Evolutionary conservation across 2,797 vertebrate species (phyloP).

Genomic region (Hafferia zeledoni): DNA sequence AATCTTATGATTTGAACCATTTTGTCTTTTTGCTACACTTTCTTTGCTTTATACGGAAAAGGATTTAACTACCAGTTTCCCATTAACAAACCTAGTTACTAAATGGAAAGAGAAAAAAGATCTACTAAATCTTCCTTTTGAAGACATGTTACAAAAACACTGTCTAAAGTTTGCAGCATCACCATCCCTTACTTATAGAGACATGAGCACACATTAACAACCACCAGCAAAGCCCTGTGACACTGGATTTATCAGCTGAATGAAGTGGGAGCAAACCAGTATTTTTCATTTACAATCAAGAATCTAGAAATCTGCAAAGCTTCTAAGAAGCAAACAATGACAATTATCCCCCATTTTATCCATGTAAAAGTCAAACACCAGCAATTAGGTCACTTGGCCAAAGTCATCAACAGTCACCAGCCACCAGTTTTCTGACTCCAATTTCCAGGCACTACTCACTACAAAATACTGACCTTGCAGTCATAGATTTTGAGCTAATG

Average conservation of each 20-base stretch:
- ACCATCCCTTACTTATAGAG: neutral
- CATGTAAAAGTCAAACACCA: neutral
- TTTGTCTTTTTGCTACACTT: neutral
- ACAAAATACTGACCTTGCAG: neutral
- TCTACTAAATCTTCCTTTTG: neutral
- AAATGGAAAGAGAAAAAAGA: neutral
- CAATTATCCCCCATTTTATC: neutral
- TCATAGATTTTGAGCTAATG: neutral
- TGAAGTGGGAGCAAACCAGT: neutral
- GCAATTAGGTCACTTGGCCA: neutral
- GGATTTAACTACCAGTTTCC: neutral
- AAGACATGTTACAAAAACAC: neutral
- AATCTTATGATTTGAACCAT: neutral
- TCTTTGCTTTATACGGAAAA: neutral
- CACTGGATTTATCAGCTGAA: neutral
- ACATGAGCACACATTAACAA: accelerated
- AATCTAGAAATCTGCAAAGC: neutral
- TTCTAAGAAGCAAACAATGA: neutral
- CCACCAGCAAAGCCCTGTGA: neutral
- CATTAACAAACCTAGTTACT: neutral
- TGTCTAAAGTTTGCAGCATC: neutral
- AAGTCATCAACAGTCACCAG: neutral
- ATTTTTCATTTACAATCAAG: neutral
- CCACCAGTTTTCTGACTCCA: neutral
- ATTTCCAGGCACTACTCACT: neutral